phyloP scores from a whole-genome alignment of 2,797 vertebrate species.

The Lepilemur septentrionalis region DNA sequence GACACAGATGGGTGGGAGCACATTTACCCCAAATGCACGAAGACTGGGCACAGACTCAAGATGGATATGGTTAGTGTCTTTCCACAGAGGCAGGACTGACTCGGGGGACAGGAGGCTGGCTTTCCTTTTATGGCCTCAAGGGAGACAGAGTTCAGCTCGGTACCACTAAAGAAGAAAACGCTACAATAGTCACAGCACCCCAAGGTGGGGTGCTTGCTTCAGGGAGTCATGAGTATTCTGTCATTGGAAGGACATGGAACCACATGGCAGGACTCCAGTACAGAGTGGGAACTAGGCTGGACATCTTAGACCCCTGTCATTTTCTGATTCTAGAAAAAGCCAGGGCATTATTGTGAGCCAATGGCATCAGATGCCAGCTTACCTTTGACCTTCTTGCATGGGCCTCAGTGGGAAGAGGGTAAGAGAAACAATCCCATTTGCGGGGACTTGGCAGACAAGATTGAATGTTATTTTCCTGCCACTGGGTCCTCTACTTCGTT shows the following conservation, averaged over 20 bases:
- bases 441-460: neutral
- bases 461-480: neutral
- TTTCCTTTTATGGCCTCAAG: neutral
- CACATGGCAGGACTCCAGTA: neutral
- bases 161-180: neutral
- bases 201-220: neutral
- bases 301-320: neutral
- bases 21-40: neutral
- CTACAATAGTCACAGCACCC: rapidly evolving
- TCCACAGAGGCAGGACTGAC: neutral
- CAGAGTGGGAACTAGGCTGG: neutral
- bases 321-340: neutral
- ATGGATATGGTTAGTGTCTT: neutral
- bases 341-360: neutral
- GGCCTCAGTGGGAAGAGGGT: neutral
- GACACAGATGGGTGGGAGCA: neutral
- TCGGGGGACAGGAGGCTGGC: neutral
- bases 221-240: neutral
- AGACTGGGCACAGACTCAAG: neutral
- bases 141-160: neutral
- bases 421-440: neutral
- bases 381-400: neutral
- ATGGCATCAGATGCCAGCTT: neutral
- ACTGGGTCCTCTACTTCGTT: neutral
- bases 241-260: neutral